These are phyloP conservation scores for Tolmerus cingulatus DNA, from an alignment of 2,888 invertebrate species.

Conservation along the genomic window DNA sequence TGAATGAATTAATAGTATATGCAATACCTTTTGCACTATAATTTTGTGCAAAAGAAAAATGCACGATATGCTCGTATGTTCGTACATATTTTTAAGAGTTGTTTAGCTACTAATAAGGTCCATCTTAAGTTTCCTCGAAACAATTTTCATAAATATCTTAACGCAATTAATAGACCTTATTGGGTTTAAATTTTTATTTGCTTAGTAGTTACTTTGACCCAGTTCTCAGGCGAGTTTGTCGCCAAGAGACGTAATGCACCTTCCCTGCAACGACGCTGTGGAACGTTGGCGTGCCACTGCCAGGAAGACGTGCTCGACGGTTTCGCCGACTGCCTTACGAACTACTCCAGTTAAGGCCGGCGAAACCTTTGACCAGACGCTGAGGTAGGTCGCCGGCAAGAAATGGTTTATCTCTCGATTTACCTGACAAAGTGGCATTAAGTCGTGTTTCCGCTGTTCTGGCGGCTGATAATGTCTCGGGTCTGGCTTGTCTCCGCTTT, in stretches of 20 bases:
- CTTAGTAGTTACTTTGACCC: neutral
- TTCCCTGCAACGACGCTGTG: neutral
- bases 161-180: neutral
- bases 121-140: too few relatives aligned
- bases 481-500: constrained; percentile 41
- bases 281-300: neutral
- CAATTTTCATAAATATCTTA: too few relatives aligned
- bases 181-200: neutral
- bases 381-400: constrained; percentile 51
- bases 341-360: constrained; percentile 14
- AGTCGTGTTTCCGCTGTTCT: constrained; percentile 52
- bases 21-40: too few relatives aligned
- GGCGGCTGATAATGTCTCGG: constrained; percentile 51
- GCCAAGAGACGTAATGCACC: neutral
- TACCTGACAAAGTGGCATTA: constrained; percentile 53
- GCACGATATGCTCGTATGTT: too few relatives aligned
- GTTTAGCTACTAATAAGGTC: too few relatives aligned
- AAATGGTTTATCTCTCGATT: constrained; percentile 50
- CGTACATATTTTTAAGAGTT: too few relatives aligned
- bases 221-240: neutral
- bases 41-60: too few relatives aligned
- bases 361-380: constrained; percentile 45
- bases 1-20: too few relatives aligned
- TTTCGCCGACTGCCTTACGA: neutral
- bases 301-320: neutral